phyloP scores from a whole-genome alignment of 2,797 vertebrate species.

The Peromyscus attwateri region DNA sequence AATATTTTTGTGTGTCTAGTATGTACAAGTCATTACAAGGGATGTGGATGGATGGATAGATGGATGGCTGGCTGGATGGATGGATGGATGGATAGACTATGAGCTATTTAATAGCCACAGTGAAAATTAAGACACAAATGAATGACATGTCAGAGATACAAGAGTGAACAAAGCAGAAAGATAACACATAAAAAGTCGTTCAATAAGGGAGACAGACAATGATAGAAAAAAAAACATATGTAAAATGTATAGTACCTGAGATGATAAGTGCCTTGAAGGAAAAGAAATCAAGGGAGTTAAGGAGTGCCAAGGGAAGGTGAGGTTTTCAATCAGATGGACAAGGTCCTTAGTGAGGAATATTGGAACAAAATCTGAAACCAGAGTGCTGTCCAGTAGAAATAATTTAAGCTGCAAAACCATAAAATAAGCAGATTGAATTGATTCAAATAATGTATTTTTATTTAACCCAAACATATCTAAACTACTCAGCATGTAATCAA shows the following conservation, averaged over 20 bases:
- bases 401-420: neutral
- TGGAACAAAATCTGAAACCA: constrained; percentile 47
- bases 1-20: constrained; percentile 3
- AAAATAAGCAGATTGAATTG: constrained; percentile 36
- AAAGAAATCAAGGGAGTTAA: constrained; percentile 20
- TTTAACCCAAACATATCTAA: constrained; percentile 17
- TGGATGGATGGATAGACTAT: neutral
- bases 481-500: neutral
- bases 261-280: constrained; percentile 25
- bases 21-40: neutral
- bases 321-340: neutral
- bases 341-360: neutral
- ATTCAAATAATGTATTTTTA: constrained; percentile 33
- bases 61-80: neutral
- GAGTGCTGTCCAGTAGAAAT: constrained; percentile 6
- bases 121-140: neutral
- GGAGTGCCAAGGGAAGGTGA: neutral
- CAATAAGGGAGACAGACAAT: neutral
- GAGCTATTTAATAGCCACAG: neutral
- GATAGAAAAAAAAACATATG: neutral
- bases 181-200: neutral
- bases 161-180: constrained; percentile 4
- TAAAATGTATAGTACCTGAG: neutral
- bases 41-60: neutral
- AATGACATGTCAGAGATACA: neutral